Percentiles rank a stretch among this genome's conserved stretches.
Evolutionary conservation across 2,113 vertebrate species (phyloP).

Genomic region (Camarhynchus parvulus): DNA sequence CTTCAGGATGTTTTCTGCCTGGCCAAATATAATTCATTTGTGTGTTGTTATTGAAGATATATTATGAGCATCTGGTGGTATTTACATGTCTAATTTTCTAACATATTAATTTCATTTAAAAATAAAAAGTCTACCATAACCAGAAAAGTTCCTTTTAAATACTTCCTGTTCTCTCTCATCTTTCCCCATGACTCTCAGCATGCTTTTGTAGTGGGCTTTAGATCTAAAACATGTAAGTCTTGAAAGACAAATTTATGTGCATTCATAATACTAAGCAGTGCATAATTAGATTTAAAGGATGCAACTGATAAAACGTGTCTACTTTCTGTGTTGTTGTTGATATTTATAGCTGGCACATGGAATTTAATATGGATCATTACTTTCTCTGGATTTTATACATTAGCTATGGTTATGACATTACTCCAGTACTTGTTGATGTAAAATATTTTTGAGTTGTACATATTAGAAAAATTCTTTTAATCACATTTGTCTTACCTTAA

Average conservation of each 20-base stretch:
- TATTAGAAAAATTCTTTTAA: neutral
- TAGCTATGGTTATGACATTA: conserved; percentile 7
- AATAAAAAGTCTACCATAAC: neutral
- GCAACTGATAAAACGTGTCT: neutral
- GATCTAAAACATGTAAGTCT: neutral
- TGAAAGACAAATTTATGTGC: conserved; percentile 36
- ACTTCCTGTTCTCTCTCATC: neutral
- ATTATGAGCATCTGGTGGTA: neutral
- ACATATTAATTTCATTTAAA: neutral
- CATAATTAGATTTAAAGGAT: conserved; percentile 29
- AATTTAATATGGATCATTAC: conserved; percentile 44
- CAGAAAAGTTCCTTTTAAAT: neutral
- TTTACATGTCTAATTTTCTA: neutral
- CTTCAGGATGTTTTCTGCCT: neutral
- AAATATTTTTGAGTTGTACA: conserved; percentile 17
- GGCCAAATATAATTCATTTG: neutral
- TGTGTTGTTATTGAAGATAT: neutral
- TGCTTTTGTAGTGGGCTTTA: neutral
- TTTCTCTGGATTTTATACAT: conserved; percentile 21
- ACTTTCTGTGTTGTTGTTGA: neutral
- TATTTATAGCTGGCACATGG: conserved; percentile 40
- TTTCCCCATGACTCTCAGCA: neutral
- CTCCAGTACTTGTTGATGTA: neutral
- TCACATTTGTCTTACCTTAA: neutral
- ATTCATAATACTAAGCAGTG: conserved; percentile 30